Percentiles rank a stretch among this genome's conserved stretches.
phyloP scores from a whole-genome alignment of 2,797 vertebrate species.

The Sebastes hubbsi region DNA sequence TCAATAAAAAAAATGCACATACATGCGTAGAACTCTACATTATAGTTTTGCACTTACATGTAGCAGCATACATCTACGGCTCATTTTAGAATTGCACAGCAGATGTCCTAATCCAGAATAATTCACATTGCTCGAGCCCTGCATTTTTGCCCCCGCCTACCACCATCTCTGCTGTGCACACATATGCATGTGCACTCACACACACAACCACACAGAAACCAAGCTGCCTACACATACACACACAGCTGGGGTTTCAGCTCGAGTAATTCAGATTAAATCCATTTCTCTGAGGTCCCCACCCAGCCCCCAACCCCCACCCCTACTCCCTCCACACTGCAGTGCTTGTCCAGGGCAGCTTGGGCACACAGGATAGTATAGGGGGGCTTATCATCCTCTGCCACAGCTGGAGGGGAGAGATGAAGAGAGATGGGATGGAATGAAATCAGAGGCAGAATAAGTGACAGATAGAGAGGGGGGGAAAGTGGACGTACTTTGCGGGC shows the following conservation, averaged over 20 bases:
- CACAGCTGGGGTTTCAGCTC: constrained; percentile 83
- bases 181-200: constrained; percentile 9
- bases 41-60: not conserved
- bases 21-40: not conserved
- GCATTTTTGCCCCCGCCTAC: constrained; percentile 74
- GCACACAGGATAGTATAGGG: constrained; percentile 72
- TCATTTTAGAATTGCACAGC: constrained; percentile 81
- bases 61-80: constrained; percentile 60
- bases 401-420: constrained; percentile 73
- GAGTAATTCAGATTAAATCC: constrained; percentile 86
- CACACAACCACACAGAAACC: constrained; percentile 37
- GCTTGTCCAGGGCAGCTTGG: constrained; percentile 76
- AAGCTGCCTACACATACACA: constrained; percentile 67
- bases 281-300: constrained; percentile 85
- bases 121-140: constrained; percentile 82
- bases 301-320: constrained; percentile 59
- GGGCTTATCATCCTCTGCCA: constrained; percentile 75
- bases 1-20: not conserved
- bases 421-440: constrained; percentile 62
- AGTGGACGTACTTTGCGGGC: constrained; percentile 30
- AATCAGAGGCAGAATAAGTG: constrained; percentile 45
- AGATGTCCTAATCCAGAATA: constrained; percentile 87
- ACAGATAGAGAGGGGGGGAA: constrained; percentile 16
- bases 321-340: constrained; percentile 75
- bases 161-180: constrained; percentile 43